These are phyloP conservation scores for Catharus ustulatus DNA, from an alignment of 2,797 vertebrate genomes.

Conservation along the genomic window DNA sequence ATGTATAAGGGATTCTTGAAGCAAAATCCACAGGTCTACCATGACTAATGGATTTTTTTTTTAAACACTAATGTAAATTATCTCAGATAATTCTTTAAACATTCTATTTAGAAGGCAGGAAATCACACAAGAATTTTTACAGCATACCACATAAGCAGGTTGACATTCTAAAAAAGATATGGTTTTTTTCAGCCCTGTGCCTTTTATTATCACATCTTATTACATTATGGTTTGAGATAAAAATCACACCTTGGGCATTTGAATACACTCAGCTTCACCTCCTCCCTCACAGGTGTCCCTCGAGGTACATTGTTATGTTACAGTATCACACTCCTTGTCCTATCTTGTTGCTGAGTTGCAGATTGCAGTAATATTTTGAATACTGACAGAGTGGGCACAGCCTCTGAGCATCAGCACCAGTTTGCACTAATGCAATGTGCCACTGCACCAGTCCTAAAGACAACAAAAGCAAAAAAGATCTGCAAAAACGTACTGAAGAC, in stretches of 20 bases:
- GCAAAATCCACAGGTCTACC: neutral
- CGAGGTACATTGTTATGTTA: conserved; percentile 16
- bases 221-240: conserved; percentile 63
- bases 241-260: conserved; percentile 55
- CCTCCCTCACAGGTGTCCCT: conserved; percentile 55
- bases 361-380: conserved; percentile 48
- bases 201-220: conserved; percentile 71
- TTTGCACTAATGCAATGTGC: conserved; percentile 61
- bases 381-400: conserved; percentile 14
- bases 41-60: neutral
- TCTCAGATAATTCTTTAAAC: neutral
- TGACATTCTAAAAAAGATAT: conserved; percentile 24
- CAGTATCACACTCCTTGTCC: conserved; percentile 34
- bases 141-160: neutral
- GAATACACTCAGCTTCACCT: conserved; percentile 52
- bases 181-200: conserved; percentile 29
- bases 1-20: neutral
- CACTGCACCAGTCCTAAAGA: conserved; percentile 55
- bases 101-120: conserved; percentile 1
- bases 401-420: conserved; percentile 49
- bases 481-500: neutral
- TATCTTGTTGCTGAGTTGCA: conserved; percentile 26
- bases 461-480: conserved; percentile 19
- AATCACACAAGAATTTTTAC: neutral
- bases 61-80: neutral